A percentile compares a stretch with the other conserved stretches of the same genome.
Evolutionary conservation across 2,113 vertebrate species (phyloP).

Genomic region (Pongo abelii): DNA sequence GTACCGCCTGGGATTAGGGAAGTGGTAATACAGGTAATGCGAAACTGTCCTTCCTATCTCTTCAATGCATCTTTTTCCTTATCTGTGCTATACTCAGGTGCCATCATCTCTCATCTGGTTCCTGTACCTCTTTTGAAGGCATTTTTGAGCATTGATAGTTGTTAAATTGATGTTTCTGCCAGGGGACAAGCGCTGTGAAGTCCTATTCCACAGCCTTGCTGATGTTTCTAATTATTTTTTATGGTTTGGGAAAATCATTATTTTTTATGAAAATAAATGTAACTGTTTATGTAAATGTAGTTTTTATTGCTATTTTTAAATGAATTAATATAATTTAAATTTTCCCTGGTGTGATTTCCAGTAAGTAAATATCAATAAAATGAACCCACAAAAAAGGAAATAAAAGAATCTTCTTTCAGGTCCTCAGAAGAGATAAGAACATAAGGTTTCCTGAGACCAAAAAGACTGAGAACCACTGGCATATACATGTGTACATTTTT

Average conservation of each 20-base stretch:
- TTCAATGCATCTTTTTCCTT: background rate
- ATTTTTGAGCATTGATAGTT: background rate
- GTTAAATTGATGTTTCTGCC: background rate
- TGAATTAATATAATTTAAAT: background rate
- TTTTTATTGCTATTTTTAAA: background rate
- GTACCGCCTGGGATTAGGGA: background rate
- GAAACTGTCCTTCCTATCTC: background rate
- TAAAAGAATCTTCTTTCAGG: background rate
- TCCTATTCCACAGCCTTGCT: background rate
- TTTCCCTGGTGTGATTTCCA: background rate
- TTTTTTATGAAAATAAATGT: background rate
- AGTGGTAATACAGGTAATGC: background rate
- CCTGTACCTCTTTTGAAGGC: background rate
- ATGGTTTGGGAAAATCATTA: background rate
- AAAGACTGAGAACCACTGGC: background rate
- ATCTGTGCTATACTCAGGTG: background rate
- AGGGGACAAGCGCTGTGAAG: background rate
- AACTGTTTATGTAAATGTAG: background rate
- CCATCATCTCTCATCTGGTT: background rate
- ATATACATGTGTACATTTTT: background rate
- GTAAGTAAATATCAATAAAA: background rate
- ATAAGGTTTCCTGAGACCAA: background rate
- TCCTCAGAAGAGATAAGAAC: background rate
- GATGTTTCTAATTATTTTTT: background rate
- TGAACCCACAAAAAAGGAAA: background rate